A percentile compares a stretch with the other conserved stretches of the same genome.
These are phyloP conservation scores for Lateolabrax maculatus DNA, from an alignment of 2,797 vertebrate species.

Conservation along the genomic window DNA sequence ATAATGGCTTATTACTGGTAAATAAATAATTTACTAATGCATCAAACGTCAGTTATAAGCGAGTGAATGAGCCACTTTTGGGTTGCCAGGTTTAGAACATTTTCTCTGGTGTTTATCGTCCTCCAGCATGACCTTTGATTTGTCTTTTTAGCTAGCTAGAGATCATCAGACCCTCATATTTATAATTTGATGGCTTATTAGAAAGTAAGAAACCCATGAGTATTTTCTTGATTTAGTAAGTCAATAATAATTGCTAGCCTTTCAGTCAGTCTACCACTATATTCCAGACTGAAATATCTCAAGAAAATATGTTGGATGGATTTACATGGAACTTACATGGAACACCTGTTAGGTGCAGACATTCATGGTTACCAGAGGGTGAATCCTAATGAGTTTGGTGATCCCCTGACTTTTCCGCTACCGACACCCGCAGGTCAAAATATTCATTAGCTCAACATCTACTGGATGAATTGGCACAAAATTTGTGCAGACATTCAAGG, in stretches of 20 bases:
- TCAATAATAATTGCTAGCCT: background rate
- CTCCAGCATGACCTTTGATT: background rate
- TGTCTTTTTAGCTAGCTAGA: background rate
- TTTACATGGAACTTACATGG: background rate
- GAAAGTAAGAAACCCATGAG: background rate
- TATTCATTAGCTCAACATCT: background rate
- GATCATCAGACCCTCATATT: background rate
- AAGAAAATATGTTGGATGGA: background rate
- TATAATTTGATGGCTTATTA: background rate
- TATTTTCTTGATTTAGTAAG: background rate
- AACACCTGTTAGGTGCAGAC: no score
- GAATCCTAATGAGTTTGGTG: background rate
- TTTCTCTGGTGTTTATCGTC: background rate
- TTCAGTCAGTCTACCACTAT: background rate
- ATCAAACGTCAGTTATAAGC: background rate
- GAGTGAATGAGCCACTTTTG: background rate
- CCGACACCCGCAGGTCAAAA: background rate
- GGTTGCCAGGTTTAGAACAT: background rate
- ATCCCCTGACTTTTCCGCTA: background rate
- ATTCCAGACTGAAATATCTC: background rate
- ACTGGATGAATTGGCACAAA: background rate
- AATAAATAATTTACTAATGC: background rate
- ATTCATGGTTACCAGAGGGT: constrained; percentile 11
- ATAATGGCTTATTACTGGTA: background rate
- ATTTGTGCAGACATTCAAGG: background rate